Evolutionary conservation across 2,113 vertebrate genomes (phyloP), one percentile per base, ranked within the genome.

Genomic region (Marcusenius ussheri): DNA sequence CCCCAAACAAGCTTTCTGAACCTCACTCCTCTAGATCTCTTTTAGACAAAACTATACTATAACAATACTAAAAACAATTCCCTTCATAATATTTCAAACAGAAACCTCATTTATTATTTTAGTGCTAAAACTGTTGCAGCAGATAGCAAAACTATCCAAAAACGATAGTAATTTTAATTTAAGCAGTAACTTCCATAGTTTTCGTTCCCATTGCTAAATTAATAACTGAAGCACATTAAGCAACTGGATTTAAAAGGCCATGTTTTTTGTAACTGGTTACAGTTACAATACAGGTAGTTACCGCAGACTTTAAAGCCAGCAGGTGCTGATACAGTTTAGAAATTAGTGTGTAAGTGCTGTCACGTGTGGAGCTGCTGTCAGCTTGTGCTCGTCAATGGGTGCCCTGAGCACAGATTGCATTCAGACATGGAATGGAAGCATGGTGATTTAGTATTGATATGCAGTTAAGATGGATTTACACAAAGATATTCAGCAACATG

Each of bases 131-230:
- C 9, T 35, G 3, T 74, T 11, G 27, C 66, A 70, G 66, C 27
- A 70, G 10, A 8, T 31, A 70, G 24, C 27, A 74, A 74, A 74
- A 74, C 56, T 58, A 11, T 35, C 66, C 8, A 13, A 74, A 74
- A 35, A 74, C 5, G 56, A n/a, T 24, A 8, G n/a, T 70, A 4
- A 70, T 35, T 70, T 70, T 49, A 89, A 89, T 83, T 89, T 83
- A 27, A 11, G 3, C 45, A 49, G n/a, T 13, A 35, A 83, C 74
- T 3, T 50, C 10, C 66, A 89, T 31, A 51, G 21, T 11, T 89
- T 74, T 89, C n/a, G 17, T 74, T 74, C 35, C 31, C 58, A 74
- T 74, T 74, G 77, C 88, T 89, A 42, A 27, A 77, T 46, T 77
- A 42, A 46, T 88, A 31, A 42, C 87, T 45, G 46, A 77, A 77